Percentiles rank a stretch among this genome's conserved stretches.
phyloP scores from a whole-genome alignment of 30 jellyfish, hydroid and myxozoan genomes.

The Aurelia coerulea region DNA sequence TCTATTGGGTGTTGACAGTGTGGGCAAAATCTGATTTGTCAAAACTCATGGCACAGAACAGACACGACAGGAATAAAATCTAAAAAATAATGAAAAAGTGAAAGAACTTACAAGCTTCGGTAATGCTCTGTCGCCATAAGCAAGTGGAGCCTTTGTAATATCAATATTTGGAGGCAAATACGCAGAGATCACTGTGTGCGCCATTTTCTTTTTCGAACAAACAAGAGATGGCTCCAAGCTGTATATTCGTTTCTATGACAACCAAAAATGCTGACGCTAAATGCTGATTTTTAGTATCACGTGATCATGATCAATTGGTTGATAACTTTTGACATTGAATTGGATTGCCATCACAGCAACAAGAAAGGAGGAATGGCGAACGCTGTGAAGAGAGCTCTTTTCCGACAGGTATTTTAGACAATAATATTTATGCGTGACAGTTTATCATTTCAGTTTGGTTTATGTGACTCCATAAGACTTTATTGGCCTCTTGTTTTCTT shows the following conservation, averaged over 20 bases:
- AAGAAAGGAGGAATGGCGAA: slow-evolving; percentile 10
- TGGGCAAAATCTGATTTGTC: no score
- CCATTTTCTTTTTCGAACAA: slow-evolving; percentile 65
- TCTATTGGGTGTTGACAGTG: no score
- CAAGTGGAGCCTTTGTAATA: slow-evolving; percentile 92
- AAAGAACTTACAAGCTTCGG: slow-evolving; percentile 87
- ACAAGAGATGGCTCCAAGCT: neutral
- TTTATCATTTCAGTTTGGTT: no score
- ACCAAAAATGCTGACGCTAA: neutral
- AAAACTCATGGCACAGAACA: no score
- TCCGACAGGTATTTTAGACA: slow-evolving; percentile 15
- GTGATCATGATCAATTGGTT: neutral
- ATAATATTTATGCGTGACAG: no score
- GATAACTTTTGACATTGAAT: neutral
- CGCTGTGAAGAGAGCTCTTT: neutral
- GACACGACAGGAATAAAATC: no score
- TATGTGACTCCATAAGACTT: no score
- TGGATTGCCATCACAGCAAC: neutral
- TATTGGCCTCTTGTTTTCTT: no score
- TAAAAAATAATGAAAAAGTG: no score
- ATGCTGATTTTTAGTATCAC: neutral
- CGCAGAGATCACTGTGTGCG: slow-evolving; percentile 89
- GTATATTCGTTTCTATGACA: neutral
- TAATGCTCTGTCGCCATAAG: slow-evolving; percentile 93
- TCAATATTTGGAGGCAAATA: slow-evolving; percentile 96